Conservation (phyloP, 1,140 invertebrate species). For the Cyclina sinensis region DNA sequence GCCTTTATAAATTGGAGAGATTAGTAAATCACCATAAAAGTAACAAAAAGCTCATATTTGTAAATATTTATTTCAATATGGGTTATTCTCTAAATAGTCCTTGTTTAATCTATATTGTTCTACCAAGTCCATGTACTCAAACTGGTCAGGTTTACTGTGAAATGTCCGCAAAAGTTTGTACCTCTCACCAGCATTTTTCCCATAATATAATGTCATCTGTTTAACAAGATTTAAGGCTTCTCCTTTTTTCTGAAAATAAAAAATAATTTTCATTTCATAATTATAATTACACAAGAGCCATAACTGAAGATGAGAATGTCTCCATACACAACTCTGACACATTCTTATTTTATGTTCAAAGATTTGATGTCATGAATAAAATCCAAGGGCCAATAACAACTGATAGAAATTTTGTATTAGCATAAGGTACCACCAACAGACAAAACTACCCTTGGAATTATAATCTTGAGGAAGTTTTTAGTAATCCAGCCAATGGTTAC, state of each 20-base stretch:
- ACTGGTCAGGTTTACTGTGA: slow-evolving; percentile 21
- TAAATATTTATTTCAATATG: slow-evolving; percentile 4
- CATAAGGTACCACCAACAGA: too few relatives aligned
- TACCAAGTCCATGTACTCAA: slow-evolving; percentile 55
- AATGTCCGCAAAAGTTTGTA: slow-evolving; percentile 41
- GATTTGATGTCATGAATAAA: too few relatives aligned
- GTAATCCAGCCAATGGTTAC: too few relatives aligned
- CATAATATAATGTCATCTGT: slow-evolving; percentile 67
- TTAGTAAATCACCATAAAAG: too few relatives aligned
- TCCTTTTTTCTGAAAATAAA: slow-evolving; percentile 44
- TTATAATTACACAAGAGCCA: neutral
- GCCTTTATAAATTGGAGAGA: too few relatives aligned
- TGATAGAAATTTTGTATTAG: too few relatives aligned
- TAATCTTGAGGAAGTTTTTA: too few relatives aligned
- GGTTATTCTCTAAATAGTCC: slow-evolving; percentile 55
- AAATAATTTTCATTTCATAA: neutral
- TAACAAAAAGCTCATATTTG: neutral
- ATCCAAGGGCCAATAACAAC: too few relatives aligned
- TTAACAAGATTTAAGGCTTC: slow-evolving; percentile 62
- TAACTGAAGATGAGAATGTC: neutral
- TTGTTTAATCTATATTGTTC: slow-evolving; percentile 59
- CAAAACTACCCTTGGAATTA: too few relatives aligned
- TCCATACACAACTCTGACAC: neutral
- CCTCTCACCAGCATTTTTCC: slow-evolving; percentile 45
- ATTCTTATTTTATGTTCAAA: too few relatives aligned